phyloP scores from a whole-genome alignment of 2,888 invertebrate species.

The Fragum sueziense region DNA sequence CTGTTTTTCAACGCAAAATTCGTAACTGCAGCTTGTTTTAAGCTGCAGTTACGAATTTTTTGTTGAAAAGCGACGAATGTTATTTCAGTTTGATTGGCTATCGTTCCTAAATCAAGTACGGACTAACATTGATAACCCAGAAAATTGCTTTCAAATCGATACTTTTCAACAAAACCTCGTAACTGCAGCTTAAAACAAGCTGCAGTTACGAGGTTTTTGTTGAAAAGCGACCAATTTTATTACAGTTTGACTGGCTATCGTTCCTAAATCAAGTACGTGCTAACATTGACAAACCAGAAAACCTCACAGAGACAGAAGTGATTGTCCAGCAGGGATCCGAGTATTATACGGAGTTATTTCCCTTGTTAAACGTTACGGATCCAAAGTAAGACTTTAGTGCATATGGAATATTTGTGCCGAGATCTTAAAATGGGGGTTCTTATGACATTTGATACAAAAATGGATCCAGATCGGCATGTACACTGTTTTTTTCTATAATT shows the following conservation, averaged over 20 bases:
- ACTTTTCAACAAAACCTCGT: background rate
- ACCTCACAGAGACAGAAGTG: slow-evolving; percentile 53
- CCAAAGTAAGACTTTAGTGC: slow-evolving; percentile 22
- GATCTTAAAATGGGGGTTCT: no score
- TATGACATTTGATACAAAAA: no score
- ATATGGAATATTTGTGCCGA: no score
- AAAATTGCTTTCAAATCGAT: no score
- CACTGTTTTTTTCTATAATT: no score
- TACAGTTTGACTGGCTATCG: slow-evolving; percentile 61
- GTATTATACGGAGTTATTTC: slow-evolving; percentile 61
- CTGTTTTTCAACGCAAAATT: background rate
- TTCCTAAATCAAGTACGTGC: slow-evolving; percentile 51
- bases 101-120: slow-evolving; percentile 49
- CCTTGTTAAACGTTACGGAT: slow-evolving; percentile 46
- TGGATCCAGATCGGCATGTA: no score
- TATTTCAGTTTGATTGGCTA: slow-evolving; percentile 61
- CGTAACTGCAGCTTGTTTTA: no score
- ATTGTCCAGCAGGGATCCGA: slow-evolving; percentile 61
- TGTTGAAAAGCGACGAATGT: no score
- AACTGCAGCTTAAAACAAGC: no score
- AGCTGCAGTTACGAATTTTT: no score
- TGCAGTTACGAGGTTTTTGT: no score
- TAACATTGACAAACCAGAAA: slow-evolving; percentile 42
- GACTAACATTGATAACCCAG: slow-evolving; percentile 38
- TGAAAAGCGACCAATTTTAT: no score